Percentiles rank a stretch among this genome's conserved stretches.
These are phyloP conservation scores for Stenurella melanura DNA, from an alignment of 2,888 invertebrate species.

Conservation along the genomic window DNA sequence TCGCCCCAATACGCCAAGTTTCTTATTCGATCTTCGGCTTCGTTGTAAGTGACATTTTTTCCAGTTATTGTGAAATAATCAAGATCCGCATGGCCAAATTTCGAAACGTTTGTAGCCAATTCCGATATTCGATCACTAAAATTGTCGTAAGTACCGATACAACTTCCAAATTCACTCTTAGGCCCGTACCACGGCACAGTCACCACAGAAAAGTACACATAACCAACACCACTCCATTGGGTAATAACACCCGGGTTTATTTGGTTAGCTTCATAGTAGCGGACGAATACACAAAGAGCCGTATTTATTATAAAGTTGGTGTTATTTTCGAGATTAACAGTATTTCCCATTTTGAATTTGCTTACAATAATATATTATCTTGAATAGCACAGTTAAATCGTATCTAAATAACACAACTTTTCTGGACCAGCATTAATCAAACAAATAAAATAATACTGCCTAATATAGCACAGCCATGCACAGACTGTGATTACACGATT, in stretches of 20 bases:
- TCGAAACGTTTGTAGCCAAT: neutral
- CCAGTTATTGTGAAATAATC: conserved; percentile 13
- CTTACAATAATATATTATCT: too few species aligned
- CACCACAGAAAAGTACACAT: neutral
- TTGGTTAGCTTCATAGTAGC: neutral
- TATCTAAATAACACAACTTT: too few species aligned
- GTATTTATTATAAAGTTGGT: neutral
- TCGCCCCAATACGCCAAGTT: conserved; percentile 29
- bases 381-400: too few species aligned
- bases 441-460: too few species aligned
- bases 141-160: neutral
- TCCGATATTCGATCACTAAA: neutral
- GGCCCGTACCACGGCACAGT: neutral
- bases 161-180: neutral
- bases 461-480: too few species aligned
- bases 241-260: neutral
- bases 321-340: neutral
- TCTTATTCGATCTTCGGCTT: conserved; percentile 26
- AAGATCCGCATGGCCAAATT: neutral
- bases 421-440: too few species aligned
- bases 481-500: too few species aligned
- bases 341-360: neutral
- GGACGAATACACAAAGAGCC: neutral
- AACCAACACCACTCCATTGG: neutral
- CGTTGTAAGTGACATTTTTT: conserved; percentile 16